Evolutionary conservation across 2,113 vertebrate genomes (phyloP), one percentile per base, ranked within the genome.

Genomic region (Tympanuchus pallidicinctus): DNA sequence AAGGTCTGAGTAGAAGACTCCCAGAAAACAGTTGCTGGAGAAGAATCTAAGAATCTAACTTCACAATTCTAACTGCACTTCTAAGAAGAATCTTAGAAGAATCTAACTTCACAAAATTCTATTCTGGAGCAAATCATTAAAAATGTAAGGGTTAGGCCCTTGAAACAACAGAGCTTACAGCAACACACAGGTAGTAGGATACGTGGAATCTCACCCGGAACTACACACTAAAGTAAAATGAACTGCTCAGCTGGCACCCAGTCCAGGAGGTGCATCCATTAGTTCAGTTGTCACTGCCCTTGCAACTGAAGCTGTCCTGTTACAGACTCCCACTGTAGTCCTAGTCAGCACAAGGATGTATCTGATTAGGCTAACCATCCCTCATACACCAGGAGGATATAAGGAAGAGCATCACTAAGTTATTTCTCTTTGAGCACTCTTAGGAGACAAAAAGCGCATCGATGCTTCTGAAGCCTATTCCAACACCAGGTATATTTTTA

Each of bases 311-410:
- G 10, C 11, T 75, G 19, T 47, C 42, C 42, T 32, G 2, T 32
- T 84, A 11, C 24, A 79, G 57, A 36, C 19, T 50, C 38, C 20
- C 16, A 60, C 28, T 6, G n/a, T 10, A 43, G 6, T 52, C 24
- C 7, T 50, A 70, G 24, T 6, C 15, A 77, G 15, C 13, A n/a
- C 13, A 63, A 18, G 10, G 27, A 63, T 9, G 3, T 5, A 27
- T 4, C 8, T 25, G 24, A 56, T 63, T n/a, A 45, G 11, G 5
- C 52, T 79, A 57, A 13, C 6, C 14, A 32, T 24, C 6, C 27
- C 3, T 82, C 0, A 0, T 22, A 10, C 11, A 54, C 8, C n/a
- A 82, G n/a, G 24, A 54, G 1, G 4, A 42, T 36, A 34, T 6
- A 69, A 69, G 63, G 34, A 36, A 4, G 0, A 3, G 5, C 13